A percentile compares a stretch with the other conserved stretches of the same genome.
Conservation (phyloP, 2,113 vertebrate species). For the Gymnorhina tibicen region DNA sequence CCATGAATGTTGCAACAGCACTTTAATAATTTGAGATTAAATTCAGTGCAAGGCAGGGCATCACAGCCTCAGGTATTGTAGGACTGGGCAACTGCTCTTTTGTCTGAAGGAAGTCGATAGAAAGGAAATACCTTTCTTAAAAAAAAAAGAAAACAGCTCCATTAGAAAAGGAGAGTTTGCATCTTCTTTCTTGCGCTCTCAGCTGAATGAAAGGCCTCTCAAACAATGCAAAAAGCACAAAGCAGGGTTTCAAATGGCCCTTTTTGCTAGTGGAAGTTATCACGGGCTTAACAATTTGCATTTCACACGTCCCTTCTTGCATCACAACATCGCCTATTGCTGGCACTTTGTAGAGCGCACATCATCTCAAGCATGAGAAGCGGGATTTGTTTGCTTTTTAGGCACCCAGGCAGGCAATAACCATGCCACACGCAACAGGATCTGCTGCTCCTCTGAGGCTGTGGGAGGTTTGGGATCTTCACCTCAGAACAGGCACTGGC, state of each 20-base stretch:
- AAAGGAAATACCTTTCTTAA: not conserved
- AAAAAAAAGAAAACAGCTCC: fast-evolving
- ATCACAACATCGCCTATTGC: not conserved
- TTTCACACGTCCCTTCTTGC: not conserved
- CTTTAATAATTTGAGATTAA: not conserved
- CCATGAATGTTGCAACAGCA: not conserved
- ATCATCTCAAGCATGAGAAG: not conserved
- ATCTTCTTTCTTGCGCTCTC: not conserved
- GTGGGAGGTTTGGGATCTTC: not conserved
- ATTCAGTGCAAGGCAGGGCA: not conserved
- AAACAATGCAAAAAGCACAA: not conserved
- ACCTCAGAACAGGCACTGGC: not conserved
- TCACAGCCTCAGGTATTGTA: not conserved
- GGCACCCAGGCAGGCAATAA: not conserved
- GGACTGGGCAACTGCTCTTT: not conserved
- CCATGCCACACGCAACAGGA: not conserved
- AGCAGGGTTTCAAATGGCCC: not conserved
- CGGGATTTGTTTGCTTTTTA: not conserved
- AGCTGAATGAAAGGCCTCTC: not conserved
- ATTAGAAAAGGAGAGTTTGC: not conserved
- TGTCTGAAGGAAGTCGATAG: not conserved
- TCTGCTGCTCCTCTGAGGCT: not conserved
- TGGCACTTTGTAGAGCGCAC: not conserved
- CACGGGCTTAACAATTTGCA: not conserved
- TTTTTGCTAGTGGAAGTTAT: not conserved